These are phyloP conservation scores for Theocolax elegans DNA, from an alignment of 1,140 invertebrate species.

Conservation along the genomic window DNA sequence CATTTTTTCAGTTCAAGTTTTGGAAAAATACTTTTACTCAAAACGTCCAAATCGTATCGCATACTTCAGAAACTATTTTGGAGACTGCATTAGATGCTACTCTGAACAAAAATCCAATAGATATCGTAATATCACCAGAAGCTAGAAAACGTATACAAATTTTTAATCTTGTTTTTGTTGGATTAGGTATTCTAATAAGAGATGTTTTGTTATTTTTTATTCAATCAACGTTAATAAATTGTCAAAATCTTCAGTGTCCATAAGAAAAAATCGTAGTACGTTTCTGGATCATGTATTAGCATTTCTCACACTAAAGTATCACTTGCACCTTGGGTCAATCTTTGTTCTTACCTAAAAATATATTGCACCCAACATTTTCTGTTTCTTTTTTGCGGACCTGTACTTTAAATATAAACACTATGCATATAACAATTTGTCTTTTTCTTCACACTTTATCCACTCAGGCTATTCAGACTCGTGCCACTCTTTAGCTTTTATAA, in stretches of 20 bases:
- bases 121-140: no score
- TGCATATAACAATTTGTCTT: no score
- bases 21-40: neutral
- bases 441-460: no score
- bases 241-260: slow-evolving; percentile 26
- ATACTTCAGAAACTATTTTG: neutral
- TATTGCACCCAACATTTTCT: no score
- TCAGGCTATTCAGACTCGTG: no score
- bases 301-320: no score
- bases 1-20: neutral
- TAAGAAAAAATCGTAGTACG: slow-evolving; percentile 29
- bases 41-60: neutral
- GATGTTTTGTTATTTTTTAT: slow-evolving; percentile 23
- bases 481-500: no score
- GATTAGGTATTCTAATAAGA: slow-evolving; percentile 20
- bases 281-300: no score
- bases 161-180: neutral
- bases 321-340: no score
- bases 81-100: neutral
- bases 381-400: no score
- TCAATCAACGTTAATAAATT: slow-evolving; percentile 25
- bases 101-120: neutral
- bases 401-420: no score
- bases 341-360: no score
- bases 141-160: slow-evolving; percentile 7